A percentile compares a stretch with the other conserved stretches of the same genome.
Conservation (phyloP, 2,888 invertebrate species). For the Prenolepis imparis region DNA sequence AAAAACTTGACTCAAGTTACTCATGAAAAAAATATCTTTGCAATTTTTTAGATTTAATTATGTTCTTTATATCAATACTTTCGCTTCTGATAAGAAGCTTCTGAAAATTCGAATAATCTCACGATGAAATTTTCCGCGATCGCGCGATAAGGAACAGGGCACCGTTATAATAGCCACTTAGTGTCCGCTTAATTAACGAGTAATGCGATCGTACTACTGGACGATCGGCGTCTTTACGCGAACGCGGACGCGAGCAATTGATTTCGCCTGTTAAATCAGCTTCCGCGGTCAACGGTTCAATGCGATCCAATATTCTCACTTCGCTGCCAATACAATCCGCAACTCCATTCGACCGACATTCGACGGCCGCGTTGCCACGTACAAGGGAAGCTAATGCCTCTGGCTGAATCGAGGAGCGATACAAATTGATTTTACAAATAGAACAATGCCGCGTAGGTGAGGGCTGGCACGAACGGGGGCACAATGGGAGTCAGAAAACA, state of each 20-base stretch:
- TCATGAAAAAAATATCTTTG: neutral
- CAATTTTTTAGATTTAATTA: constrained; percentile 23
- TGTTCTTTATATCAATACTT: neutral
- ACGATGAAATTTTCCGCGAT: constrained; percentile 17
- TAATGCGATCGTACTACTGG: constrained; percentile 46
- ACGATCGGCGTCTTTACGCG: constrained; percentile 44
- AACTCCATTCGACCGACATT: constrained; percentile 72
- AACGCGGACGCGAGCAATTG: constrained; percentile 72
- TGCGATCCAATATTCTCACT: constrained; percentile 82
- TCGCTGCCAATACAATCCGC: constrained; percentile 78
- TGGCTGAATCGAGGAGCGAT: constrained; percentile 70
- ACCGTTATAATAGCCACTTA: constrained; percentile 35
- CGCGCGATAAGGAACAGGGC: neutral
- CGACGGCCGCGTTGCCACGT: constrained; percentile 64
- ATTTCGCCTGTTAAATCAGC: constrained; percentile 78
- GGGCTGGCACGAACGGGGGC: constrained; percentile 6
- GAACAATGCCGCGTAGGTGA: constrained; percentile 66
- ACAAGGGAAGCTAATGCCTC: constrained; percentile 71
- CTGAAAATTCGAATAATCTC: constrained; percentile 15
- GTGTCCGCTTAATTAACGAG: constrained; percentile 35
- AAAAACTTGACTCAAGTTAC: neutral
- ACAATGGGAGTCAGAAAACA: neutral
- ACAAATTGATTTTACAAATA: constrained; percentile 78
- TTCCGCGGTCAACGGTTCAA: constrained; percentile 80
- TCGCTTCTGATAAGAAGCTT: constrained; percentile 14